Percentiles rank a stretch among this genome's conserved stretches.
phyloP scores from a whole-genome alignment of 2,888 invertebrate species.

The Chorisops tibialis region DNA sequence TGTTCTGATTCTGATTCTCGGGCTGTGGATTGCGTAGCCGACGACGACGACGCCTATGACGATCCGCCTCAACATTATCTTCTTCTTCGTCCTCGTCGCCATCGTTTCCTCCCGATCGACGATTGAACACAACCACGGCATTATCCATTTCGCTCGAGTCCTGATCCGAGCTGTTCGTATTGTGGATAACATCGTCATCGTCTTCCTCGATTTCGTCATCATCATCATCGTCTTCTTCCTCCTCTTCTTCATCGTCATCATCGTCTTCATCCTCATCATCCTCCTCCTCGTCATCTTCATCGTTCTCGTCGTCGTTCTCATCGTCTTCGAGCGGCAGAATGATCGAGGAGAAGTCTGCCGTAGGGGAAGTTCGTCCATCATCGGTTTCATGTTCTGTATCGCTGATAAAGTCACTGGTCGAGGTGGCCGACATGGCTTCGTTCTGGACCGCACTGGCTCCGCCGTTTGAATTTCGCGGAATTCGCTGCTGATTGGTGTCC shows the following conservation, averaged over 20 bases:
- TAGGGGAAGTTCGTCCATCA: slow-evolving; percentile 17
- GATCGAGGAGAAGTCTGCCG: slow-evolving; percentile 7
- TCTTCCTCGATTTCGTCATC: slow-evolving; percentile 28
- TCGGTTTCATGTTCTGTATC: slow-evolving; percentile 22
- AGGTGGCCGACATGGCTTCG: slow-evolving; percentile 20
- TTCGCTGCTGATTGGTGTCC: not conserved
- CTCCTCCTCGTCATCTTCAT: slow-evolving; percentile 21
- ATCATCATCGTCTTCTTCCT: slow-evolving; percentile 28
- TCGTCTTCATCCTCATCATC: slow-evolving; percentile 23
- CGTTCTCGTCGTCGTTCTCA: not conserved
- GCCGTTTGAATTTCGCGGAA: not conserved
- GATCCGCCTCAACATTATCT: not conserved
- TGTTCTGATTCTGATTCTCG: not conserved
- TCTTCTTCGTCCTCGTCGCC: not conserved
- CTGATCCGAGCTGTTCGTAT: slow-evolving; percentile 22
- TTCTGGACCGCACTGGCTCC: not conserved
- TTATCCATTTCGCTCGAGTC: slow-evolving; percentile 28
- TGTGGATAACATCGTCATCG: slow-evolving; percentile 16
- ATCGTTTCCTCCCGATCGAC: not conserved
- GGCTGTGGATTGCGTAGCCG: slow-evolving; percentile 9
- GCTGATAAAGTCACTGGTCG: slow-evolving; percentile 22
- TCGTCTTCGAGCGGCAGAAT: slow-evolving; percentile 9
- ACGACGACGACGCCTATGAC: not conserved
- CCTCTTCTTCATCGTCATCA: slow-evolving; percentile 23
- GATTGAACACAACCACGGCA: slow-evolving; percentile 2